Base-by-base conservation (phyloP, 2,113 vertebrate species). In the Macrotus californicus region DNA sequence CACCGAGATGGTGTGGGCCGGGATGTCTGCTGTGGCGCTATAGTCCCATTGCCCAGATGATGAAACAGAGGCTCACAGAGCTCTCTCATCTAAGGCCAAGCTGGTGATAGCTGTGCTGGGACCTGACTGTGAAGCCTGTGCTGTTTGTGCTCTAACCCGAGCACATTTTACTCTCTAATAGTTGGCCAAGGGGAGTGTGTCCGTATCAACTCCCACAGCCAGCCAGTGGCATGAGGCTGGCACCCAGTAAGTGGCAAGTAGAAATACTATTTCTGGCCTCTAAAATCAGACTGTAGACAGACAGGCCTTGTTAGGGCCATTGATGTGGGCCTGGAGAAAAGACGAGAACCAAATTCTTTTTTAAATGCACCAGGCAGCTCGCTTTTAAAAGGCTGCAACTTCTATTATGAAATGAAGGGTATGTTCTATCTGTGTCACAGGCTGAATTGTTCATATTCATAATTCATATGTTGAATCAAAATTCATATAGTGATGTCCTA, bases 11-110 rank as follows among this genome's bases (percentile, higher is more conserved):
- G 29, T 0, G 5, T 34, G 54, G 80, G 61, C 11, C 4, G 1
- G 11, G 6, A 1, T 29, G 4, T 18, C 8, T 54, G 67, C 46
- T 8, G 7, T 14, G 2, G 15, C 0, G 9, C 14, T 1, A 1
- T 21, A 48, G 73, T 73, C 41, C n/a, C 24, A 4, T 11, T n/a
- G 66, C 39, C 61, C 77, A 88, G 85, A 56, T 34, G 66, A 31
- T 39, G 81, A 91, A 83, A 83, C 36, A 0, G 15, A 79, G 52
- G 50, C 46, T 91, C 59, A 31, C 6, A 4, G n/a, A 4, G 7
- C 31, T n/a, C 77, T 41, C 59, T 36, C n/a, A 3, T 10, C 50
- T 67, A n/a, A 43, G 46, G 26, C 43, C 36, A 1, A 43, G 39
- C 34, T 83, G 87, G 19, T 43, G 50, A 61, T 16, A n/a, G 29